phyloP scores from a whole-genome alignment of 1,140 invertebrate species.

The Heliconius melpomene region DNA sequence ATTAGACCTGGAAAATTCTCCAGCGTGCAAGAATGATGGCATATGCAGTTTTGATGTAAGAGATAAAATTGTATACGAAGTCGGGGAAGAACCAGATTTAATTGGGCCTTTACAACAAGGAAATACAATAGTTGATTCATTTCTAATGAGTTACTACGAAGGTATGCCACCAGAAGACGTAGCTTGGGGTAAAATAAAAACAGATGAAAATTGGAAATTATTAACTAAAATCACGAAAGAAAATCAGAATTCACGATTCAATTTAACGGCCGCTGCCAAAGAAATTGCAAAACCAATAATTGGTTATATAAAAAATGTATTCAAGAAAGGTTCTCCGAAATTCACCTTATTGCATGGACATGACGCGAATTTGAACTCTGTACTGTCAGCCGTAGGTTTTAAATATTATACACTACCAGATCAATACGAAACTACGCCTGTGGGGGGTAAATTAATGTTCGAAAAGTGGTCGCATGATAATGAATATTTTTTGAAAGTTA shows the following conservation, averaged over 20 bases:
- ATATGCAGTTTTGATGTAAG: conserved; percentile 55
- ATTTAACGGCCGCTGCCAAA: conserved; percentile 47
- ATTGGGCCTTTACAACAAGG: conserved; percentile 56
- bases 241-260: conserved; percentile 62
- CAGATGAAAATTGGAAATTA: conserved; percentile 48
- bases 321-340: conserved; percentile 50
- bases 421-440: conserved; percentile 59
- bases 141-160: conserved; percentile 71
- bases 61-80: conserved; percentile 50
- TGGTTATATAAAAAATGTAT: conserved; percentile 55
- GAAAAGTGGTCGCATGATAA: conserved; percentile 61
- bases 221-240: conserved; percentile 56
- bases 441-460: conserved; percentile 70
- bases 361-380: conserved; percentile 62
- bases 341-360: conserved; percentile 60
- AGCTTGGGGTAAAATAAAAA: conserved; percentile 61
- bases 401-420: conserved; percentile 53
- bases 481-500: conserved; percentile 53
- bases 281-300: conserved; percentile 56
- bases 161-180: conserved; percentile 53
- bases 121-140: conserved; percentile 61
- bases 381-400: conserved; percentile 55
- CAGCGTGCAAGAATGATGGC: conserved; percentile 48
- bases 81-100: conserved; percentile 58
- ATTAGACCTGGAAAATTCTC: conserved; percentile 56